Evolutionary conservation across 2,797 vertebrate genomes (phyloP).

Genomic region (Darevskia nairensis): DNA sequence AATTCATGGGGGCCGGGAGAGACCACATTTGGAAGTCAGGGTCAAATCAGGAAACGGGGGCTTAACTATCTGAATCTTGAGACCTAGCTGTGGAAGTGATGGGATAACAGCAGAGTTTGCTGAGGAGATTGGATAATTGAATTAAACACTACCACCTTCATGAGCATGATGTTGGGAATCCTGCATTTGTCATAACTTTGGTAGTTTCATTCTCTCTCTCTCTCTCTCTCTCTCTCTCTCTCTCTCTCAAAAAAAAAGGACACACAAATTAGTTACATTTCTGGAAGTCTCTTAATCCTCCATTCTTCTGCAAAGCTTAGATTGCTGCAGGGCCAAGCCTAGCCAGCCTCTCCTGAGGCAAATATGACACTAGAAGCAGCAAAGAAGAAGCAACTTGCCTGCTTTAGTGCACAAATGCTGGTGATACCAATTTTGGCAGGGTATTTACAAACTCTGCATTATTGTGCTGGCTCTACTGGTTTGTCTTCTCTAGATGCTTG

Average conservation of each 20-base stretch:
- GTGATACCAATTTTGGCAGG: not conserved
- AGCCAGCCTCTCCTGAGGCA: not conserved
- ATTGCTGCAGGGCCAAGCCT: not conserved
- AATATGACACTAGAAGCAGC: not conserved
- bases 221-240: too few relatives aligned
- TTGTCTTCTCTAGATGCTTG: not conserved
- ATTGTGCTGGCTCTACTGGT: not conserved
- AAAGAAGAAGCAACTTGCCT: rapidly evolving
- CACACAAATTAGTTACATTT: too few relatives aligned
- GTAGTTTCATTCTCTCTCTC: not conserved
- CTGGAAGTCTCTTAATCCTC: too few relatives aligned
- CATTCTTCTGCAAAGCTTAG: too few relatives aligned
- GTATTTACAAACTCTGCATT: rapidly evolving
- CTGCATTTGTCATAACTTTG: not conserved
- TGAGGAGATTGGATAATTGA: not conserved
- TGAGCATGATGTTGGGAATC: not conserved
- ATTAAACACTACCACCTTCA: not conserved
- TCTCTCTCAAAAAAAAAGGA: too few relatives aligned
- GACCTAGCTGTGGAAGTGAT: not conserved
- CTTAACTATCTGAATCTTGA: not conserved
- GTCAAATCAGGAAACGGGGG: not conserved
- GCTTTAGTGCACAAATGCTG: rapidly evolving
- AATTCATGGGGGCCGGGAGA: not conserved
- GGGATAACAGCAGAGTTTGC: not conserved
- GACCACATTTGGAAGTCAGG: not conserved